Evolutionary conservation across 2,113 vertebrate genomes (phyloP), one percentile per base, ranked within the genome.

Genomic region (Corvus cornix): DNA sequence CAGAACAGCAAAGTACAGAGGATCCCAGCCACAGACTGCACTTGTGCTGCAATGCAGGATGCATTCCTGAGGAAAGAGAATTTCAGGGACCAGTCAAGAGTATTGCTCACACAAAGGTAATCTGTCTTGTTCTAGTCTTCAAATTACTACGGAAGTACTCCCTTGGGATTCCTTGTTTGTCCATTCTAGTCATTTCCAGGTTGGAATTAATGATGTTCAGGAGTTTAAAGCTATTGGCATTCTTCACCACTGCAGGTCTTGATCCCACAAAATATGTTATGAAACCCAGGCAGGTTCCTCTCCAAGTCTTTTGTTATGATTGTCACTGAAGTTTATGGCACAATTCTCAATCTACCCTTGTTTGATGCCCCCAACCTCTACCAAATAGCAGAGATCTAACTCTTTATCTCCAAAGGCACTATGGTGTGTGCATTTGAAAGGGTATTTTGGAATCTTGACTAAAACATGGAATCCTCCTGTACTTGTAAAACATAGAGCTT

Each of bases 291-390:
- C 3, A 46, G 12, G 10, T 26, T 95, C 31, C 39, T 62, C 60
- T 63, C 33, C 77, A 64, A 17, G 7, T 37, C 27, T 75, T 70
- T 67, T 62, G 43, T 78, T 77, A 24, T 46, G 28, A 63, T 35
- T 91, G 3, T 55, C 35, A 52, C 21, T 78, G 24, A 89, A 48
- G 21, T 78, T 87, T 75, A 67, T 63, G n/a, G 30, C 19, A 70
- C 33, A 52, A 14, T 82, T 84, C 37, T 51, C 15, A 37, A 22
- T 39, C 27, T 46, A 30, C 5, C 3, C 13, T 35, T 59, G 30
- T 20, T 58, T 0, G 0, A n/a, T 53, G 14, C 49, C 17, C 27
- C 46, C 24, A 15, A 7, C 53, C 26, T 62, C 35, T 39, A 28
- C 10, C 20, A 46, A 53, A 6, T 4, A 85, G 37, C 14, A 82